These are phyloP conservation scores for Zaprionus lachaisei DNA, from an alignment of 1,140 invertebrate species.

Conservation along the genomic window DNA sequence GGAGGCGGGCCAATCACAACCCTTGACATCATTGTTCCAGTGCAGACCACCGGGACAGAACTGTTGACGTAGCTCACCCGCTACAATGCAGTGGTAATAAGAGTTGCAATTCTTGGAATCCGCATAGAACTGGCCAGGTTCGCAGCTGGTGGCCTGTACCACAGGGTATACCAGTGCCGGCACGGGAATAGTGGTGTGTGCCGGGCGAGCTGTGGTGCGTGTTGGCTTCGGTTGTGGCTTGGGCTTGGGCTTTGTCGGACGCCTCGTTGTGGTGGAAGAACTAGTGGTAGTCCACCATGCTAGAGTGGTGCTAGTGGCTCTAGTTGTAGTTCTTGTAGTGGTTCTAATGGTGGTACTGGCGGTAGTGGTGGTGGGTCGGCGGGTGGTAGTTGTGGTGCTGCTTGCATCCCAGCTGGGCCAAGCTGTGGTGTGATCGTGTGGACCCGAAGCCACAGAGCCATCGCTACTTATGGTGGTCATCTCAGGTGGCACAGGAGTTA, in stretches of 20 bases:
- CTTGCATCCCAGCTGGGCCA: conserved; percentile 85
- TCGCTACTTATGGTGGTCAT: conserved; percentile 87
- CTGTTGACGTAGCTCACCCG: conserved; percentile 88
- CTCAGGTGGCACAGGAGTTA: conserved; percentile 89
- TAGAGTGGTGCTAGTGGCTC: conserved; percentile 59
- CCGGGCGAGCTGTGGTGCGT: conserved; percentile 59
- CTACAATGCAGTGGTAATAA: conserved; percentile 90
- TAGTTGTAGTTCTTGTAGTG: conserved; percentile 35
- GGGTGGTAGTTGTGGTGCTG: conserved; percentile 63
- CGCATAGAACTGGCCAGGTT: conserved; percentile 87
- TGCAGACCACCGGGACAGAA: conserved; percentile 91
- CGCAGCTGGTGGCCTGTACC: conserved; percentile 86
- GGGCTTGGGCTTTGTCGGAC: conserved; percentile 57
- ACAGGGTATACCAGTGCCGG: conserved; percentile 84
- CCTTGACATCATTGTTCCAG: conserved; percentile 87
- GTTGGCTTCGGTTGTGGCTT: conserved; percentile 46
- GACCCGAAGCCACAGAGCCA: conserved; percentile 57
- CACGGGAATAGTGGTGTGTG: conserved; percentile 81
- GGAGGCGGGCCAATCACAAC: conserved; percentile 91
- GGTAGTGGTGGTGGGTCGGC: conserved; percentile 41
- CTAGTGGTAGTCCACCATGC: conserved; percentile 72
- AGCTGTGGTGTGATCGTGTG: conserved; percentile 83
- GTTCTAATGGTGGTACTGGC: conserved; percentile 37
- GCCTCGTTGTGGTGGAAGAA: conserved; percentile 76
- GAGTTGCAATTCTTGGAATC: conserved; percentile 90